Evolutionary conservation across 2,113 vertebrate genomes (phyloP), one percentile per base, ranked within the genome.

Genomic region (Copsychus sechellarum): DNA sequence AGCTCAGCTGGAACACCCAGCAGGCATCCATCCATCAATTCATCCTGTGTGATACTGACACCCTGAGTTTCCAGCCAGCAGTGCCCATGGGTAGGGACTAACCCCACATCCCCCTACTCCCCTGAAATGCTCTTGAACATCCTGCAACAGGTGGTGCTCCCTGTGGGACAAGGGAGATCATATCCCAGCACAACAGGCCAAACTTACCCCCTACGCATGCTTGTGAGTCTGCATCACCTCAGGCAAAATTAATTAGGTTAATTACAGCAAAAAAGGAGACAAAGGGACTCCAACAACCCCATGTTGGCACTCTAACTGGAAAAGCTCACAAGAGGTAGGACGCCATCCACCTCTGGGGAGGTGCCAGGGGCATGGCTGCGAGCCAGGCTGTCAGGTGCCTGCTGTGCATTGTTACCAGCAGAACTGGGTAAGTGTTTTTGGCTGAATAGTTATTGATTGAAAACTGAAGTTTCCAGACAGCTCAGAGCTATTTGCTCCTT

Each of bases 371-470:
- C 74, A 88, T 2, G 57, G 66, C 92, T 60, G 11, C 7, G 15
- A 93, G 89, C 91, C 86, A 93, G 36, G 61, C 38, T 69, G 58
- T 67, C 78, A 89, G 81, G 80, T 93, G 69, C 91, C 72, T 45
- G 40, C 67, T 6, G 0, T 25, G 69, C 43, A 38, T 4, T 70
- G 72, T 58, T 81, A 58, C 91, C 16, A 6, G 45, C 62, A 77
- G 76, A 86, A 90, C 71, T 60, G 82, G 58, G 28, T 34, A 86
- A 78, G 65, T 58, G 76, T 5, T 88, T 86, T 81, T 4, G 0
- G 54, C 56, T 86, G 71, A 93, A 81, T 42, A 83, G 88, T 73
- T 95, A 92, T 54, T 90, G 90, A 95, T 81, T 95, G 83, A 86
- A 92, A 95, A 88, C 47, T 83, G 80, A 86, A 56, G 76, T 56